Evolutionary conservation across 2,113 vertebrate genomes (phyloP).

Genomic region (Haemorhous mexicanus): DNA sequence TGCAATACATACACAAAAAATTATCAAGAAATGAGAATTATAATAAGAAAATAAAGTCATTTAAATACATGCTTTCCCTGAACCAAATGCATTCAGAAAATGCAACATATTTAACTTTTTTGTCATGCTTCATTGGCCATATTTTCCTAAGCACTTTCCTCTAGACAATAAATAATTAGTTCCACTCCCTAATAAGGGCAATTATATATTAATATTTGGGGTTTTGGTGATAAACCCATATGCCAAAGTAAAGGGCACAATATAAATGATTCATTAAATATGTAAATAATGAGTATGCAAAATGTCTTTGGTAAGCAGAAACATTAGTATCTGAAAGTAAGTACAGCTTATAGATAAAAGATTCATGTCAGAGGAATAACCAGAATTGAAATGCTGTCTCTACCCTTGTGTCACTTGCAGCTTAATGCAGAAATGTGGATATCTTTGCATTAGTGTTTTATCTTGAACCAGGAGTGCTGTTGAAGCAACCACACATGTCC

Average conservation of each 20-base stretch:
- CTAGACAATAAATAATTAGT: background rate
- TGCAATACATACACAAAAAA: background rate
- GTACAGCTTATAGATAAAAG: background rate
- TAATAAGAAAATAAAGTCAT: background rate
- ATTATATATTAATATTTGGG: background rate
- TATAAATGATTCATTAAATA: background rate
- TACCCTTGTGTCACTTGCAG: background rate
- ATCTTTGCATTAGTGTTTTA: background rate
- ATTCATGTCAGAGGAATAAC: background rate
- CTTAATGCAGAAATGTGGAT: background rate
- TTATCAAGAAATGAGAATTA: background rate
- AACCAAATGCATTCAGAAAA: background rate
- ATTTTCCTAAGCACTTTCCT: background rate
- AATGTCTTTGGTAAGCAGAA: background rate
- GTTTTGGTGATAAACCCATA: background rate
- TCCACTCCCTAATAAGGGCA: background rate
- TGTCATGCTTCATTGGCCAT: background rate
- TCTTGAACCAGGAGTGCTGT: background rate
- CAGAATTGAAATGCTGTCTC: background rate
- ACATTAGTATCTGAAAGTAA: background rate
- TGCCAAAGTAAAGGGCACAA: background rate
- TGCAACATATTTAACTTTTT: rapidly evolving
- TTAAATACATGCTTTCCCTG: background rate
- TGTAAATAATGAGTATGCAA: background rate
- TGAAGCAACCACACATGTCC: background rate